Conservation (phyloP, 2,888 invertebrate genomes). For the Eristalis arbustorum region DNA sequence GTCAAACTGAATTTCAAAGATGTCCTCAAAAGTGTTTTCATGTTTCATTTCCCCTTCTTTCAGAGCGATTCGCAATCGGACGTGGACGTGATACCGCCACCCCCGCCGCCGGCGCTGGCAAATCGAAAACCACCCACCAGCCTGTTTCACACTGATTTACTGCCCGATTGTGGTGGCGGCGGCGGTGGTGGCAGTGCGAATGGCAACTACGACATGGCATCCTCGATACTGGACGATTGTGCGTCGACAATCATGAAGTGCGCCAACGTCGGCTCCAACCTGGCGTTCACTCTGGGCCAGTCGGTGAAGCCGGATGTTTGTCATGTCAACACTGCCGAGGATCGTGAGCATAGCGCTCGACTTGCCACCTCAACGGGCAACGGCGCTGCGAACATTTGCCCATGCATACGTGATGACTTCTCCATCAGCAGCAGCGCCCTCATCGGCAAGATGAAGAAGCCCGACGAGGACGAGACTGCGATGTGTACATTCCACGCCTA, state of each 20-base stretch:
- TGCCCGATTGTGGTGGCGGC: slow-evolving; percentile 53
- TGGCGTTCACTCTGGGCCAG: slow-evolving; percentile 70
- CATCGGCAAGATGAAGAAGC: slow-evolving; percentile 58
- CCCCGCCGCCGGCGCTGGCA: slow-evolving; percentile 78
- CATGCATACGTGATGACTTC: slow-evolving; percentile 75
- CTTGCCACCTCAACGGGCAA: slow-evolving; percentile 30
- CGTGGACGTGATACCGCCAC: slow-evolving; percentile 79
- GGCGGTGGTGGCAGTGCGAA: slow-evolving; percentile 12
- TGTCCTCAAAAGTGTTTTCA: slow-evolving; percentile 16
- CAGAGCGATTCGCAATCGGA: slow-evolving; percentile 78
- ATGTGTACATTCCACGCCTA: slow-evolving; percentile 64
- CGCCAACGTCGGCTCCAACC: slow-evolving; percentile 75
- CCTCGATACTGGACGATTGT: slow-evolving; percentile 77
- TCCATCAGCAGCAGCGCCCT: slow-evolving; percentile 63
- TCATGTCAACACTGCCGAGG: slow-evolving; percentile 72
- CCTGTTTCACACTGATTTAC: slow-evolving; percentile 59
- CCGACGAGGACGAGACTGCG: slow-evolving; percentile 49
- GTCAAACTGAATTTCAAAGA: slow-evolving; percentile 2
- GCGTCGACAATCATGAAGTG: slow-evolving; percentile 78
- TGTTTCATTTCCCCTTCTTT: slow-evolving; percentile 35
- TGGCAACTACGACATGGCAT: slow-evolving; percentile 70
- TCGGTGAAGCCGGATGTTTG: slow-evolving; percentile 74
- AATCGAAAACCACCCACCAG: slow-evolving; percentile 74
- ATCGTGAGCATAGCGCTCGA: slow-evolving; percentile 51
- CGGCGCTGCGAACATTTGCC: slow-evolving; percentile 55